These are phyloP conservation scores for Enteromius argenteus DNA, from an alignment of 2,797 vertebrate genomes.

Conservation along the genomic window DNA sequence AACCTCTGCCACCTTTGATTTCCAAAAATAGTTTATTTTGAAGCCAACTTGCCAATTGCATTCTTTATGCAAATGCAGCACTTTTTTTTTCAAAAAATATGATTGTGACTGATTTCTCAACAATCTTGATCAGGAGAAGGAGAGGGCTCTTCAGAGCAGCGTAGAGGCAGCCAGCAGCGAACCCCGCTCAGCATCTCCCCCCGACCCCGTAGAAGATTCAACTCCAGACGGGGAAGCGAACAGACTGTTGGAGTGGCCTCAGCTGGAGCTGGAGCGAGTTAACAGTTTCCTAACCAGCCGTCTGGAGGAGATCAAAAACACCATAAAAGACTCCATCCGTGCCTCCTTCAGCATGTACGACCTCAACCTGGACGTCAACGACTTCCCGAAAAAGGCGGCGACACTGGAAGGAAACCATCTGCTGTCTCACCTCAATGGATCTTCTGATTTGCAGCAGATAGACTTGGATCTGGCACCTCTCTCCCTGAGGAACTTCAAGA, in stretches of 20 bases:
- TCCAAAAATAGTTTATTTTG: slow-evolving; percentile 22
- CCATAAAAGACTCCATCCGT: slow-evolving; percentile 96
- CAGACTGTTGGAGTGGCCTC: slow-evolving; percentile 91
- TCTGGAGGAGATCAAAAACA: slow-evolving; percentile 97
- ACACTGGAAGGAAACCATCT: slow-evolving; percentile 91
- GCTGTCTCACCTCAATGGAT: slow-evolving; percentile 91
- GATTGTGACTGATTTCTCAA: slow-evolving; percentile 11
- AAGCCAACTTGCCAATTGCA: neutral
- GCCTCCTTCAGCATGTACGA: slow-evolving; percentile 96
- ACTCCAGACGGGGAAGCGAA: slow-evolving; percentile 76
- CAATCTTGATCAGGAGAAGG: slow-evolving; percentile 80
- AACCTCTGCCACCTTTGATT: slow-evolving; percentile 9
- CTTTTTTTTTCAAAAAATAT: neutral
- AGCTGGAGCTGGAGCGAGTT: slow-evolving; percentile 93
- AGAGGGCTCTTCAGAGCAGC: slow-evolving; percentile 86
- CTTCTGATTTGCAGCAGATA: slow-evolving; percentile 92
- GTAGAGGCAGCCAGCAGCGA: slow-evolving; percentile 72
- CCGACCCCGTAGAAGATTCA: slow-evolving; percentile 70
- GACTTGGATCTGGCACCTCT: slow-evolving; percentile 95
- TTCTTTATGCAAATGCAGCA: neutral
- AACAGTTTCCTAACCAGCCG: slow-evolving; percentile 98
- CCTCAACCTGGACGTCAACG: slow-evolving; percentile 94
- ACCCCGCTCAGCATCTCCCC: slow-evolving; percentile 68
- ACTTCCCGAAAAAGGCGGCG: slow-evolving; percentile 94
- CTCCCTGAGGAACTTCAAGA: slow-evolving; percentile 88